Percentiles rank a stretch among this genome's conserved stretches.
Conservation (phyloP, 2,888 invertebrate genomes). For the Thelaira solivaga region DNA sequence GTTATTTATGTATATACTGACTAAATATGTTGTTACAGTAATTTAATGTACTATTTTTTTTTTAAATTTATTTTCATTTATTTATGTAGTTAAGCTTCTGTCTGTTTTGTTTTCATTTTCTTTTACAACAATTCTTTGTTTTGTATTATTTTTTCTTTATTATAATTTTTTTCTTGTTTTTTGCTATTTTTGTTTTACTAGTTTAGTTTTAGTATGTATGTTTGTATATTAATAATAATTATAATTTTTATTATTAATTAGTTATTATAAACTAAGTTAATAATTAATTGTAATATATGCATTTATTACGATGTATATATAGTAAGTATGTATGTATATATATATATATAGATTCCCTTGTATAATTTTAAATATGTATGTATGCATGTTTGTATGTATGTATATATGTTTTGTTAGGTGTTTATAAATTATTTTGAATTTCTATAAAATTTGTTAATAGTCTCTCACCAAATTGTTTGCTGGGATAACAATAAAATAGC, state of each 20-base stretch:
- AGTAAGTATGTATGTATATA: not conserved
- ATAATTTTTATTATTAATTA: constrained; percentile 1
- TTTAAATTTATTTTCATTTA: too few species aligned
- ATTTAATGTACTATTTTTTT: not conserved
- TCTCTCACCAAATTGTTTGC: constrained; percentile 52
- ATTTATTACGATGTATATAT: too few species aligned
- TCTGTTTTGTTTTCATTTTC: not conserved
- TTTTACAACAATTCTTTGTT: constrained; percentile 32
- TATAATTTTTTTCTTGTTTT: too few species aligned
- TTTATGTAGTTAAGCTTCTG: constrained; percentile 3
- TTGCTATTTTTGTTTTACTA: not conserved
- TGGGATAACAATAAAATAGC: constrained; percentile 41
- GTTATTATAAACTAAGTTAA: constrained; percentile 35
- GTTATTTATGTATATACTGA: constrained; percentile 2
- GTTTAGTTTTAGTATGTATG: not conserved
- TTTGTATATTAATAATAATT: not conserved
- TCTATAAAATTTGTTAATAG: not conserved
- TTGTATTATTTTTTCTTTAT: not conserved
- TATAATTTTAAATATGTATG: constrained; percentile 49
- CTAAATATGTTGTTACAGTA: constrained; percentile 19
- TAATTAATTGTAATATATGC: too few species aligned
- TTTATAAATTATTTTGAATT: not conserved
- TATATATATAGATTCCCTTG: constrained; percentile 50
- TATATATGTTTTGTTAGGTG: constrained; percentile 33
- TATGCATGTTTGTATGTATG: too few species aligned